Evolutionary conservation across 2,113 vertebrate species (phyloP), one percentile per base, ranked within the genome.

Genomic region (Chlorodrepanis virens): DNA sequence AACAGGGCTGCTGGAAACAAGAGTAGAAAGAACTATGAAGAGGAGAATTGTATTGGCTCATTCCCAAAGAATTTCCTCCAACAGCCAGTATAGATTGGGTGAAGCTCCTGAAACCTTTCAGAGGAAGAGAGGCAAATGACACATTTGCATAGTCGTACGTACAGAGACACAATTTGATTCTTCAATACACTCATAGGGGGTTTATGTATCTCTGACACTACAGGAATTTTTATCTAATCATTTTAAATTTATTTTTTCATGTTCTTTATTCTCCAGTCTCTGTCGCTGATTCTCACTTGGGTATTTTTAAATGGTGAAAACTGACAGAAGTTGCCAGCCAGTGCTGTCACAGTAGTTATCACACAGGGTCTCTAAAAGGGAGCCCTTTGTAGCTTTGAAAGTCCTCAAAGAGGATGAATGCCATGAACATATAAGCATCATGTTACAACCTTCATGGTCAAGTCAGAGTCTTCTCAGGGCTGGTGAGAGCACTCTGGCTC

Each of bases 221-320:
- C 4, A 9, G 13, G 27, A 52, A 35, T 56, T 69, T 64, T 70
- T 67, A 40, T 45, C 45, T 59, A 28, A 52, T 71, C 0, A 71
- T 67, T 88, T 86, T 29, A 85, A 75, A 71, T 1, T 7, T 27
- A 61, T 65, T 87, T 78, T 25, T 75, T 53, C 10, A 18, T 50
- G 15, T 49, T 67, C n/a, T 67, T 79, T 57, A 57, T 9, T 44
- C 28, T 70, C 45, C n/a, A 57, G 24, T 63, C n/a, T 82, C 50
- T 0, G 0, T 6, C 0, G 0, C 8, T 50, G 39, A 52, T 39
- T 28, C 29, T 75, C 39, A 45, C 10, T 33, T 82, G 45, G 63
- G 14, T 54, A 37, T 64, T 52, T 69, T 44, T 59, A 59, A 78
- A 63, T 1, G 33, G 22, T 31, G 27, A 80, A 90, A 85, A 52